A percentile compares a stretch with the other conserved stretches of the same genome.
phyloP scores from a whole-genome alignment of 2,113 vertebrate species.

The Chloropsis cyanopogon region DNA sequence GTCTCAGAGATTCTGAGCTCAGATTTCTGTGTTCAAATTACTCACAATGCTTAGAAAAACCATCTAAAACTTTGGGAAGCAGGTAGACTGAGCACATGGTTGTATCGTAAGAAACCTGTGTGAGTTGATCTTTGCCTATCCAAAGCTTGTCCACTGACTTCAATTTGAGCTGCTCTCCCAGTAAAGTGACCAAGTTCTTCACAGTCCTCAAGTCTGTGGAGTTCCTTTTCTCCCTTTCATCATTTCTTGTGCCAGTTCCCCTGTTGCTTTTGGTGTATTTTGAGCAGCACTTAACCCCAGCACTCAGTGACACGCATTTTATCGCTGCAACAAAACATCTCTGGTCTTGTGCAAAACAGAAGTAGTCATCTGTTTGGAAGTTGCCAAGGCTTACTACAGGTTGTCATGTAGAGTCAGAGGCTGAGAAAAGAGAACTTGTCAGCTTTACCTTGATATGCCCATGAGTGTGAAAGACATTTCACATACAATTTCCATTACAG shows the following conservation, averaged over 20 bases:
- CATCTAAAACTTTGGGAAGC: background rate
- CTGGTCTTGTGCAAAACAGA: background rate
- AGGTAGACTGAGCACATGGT: background rate
- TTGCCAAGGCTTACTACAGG: background rate
- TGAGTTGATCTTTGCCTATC: background rate
- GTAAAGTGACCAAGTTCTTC: background rate
- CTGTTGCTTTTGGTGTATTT: background rate
- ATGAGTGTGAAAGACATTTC: slow-evolving; percentile 57
- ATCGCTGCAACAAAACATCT: background rate
- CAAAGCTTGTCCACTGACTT: background rate
- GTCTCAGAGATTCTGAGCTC: background rate
- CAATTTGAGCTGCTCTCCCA: background rate
- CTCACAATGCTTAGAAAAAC: background rate
- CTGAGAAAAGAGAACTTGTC: slow-evolving; percentile 8
- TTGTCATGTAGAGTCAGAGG: background rate
- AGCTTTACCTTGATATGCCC: slow-evolving; percentile 47
- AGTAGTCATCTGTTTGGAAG: background rate
- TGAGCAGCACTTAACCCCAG: slow-evolving; percentile 8
- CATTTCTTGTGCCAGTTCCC: background rate
- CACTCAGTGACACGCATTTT: background rate
- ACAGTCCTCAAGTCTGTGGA: background rate
- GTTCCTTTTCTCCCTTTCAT: background rate
- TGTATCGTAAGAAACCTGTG: background rate
- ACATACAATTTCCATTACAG: slow-evolving; percentile 39
- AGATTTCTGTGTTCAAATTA: background rate